Evolutionary conservation across 37 sponge, comb jelly and placozoan species (phyloP).

Genomic region (Spongia lamella): DNA sequence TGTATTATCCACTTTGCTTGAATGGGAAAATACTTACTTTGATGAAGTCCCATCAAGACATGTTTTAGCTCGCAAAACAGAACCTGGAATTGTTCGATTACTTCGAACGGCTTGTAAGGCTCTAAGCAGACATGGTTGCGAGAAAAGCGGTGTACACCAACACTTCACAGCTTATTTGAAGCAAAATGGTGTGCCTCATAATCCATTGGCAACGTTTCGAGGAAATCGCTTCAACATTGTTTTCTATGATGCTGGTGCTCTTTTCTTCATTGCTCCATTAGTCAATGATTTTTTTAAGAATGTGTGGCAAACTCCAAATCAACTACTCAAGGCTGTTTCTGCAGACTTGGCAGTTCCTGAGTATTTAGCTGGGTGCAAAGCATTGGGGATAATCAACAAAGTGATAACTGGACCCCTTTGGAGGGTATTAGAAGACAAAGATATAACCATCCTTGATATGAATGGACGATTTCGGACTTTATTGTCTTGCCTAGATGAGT

Average conservation of each 20-base stretch:
- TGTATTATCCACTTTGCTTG: background rate
- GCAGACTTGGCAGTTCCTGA: too few species aligned
- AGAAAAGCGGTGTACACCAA: background rate
- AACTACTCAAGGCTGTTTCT: constrained; percentile 3
- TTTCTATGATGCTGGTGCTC: background rate
- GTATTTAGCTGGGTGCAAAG: too few species aligned
- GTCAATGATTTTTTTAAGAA: constrained; percentile 10
- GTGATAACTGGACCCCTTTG: too few species aligned
- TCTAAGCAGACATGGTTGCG: constrained; percentile 13
- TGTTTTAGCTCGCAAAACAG: too few species aligned
- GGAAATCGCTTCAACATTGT: constrained; percentile 15
- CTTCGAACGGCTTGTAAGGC: constrained; percentile 44
- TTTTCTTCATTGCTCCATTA: background rate
- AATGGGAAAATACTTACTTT: background rate
- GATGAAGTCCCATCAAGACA: background rate
- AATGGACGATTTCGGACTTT: too few species aligned
- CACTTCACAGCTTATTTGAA: background rate
- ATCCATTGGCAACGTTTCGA: background rate
- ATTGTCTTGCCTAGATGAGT: too few species aligned
- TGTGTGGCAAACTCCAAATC: constrained; percentile 5
- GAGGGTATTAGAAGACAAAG: too few species aligned
- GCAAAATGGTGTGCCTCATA: background rate
- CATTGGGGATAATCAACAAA: too few species aligned
- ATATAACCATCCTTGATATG: too few species aligned
- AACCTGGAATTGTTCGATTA: constrained; percentile 5